These are phyloP conservation scores for Escarpia spicata DNA, from an alignment of 2,888 invertebrate genomes.

Conservation along the genomic window DNA sequence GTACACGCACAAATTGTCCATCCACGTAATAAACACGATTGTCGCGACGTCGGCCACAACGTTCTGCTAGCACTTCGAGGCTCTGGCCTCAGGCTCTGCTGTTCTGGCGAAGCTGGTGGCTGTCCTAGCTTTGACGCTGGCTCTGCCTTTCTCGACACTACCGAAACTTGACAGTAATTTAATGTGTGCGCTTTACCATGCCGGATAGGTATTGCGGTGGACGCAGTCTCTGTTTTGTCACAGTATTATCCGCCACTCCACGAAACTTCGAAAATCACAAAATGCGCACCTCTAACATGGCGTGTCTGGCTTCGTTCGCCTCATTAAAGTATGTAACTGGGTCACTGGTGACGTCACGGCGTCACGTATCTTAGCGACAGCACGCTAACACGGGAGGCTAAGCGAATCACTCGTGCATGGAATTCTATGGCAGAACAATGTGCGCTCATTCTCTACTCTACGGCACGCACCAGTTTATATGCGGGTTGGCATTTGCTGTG, in stretches of 20 bases:
- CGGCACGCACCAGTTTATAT: neutral
- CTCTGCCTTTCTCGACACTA: neutral
- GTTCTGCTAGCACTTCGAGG: too few relatives aligned
- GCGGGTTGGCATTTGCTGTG: neutral
- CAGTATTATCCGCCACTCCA: neutral
- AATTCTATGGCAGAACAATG: neutral
- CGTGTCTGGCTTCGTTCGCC: neutral
- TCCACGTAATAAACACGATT: neutral
- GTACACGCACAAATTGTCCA: neutral
- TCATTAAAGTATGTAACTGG: constrained; percentile 25
- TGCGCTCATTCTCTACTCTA: neutral
- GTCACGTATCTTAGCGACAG: constrained; percentile 27
- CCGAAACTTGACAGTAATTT: constrained; percentile 1
- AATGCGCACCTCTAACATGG: constrained; percentile 3
- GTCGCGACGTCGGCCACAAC: neutral
- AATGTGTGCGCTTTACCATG: neutral
- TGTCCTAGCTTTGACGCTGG: neutral
- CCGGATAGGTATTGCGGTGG: neutral
- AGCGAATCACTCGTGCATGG: neutral
- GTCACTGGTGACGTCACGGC: constrained; percentile 28
- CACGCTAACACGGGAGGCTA: neutral
- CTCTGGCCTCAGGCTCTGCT: too few relatives aligned
- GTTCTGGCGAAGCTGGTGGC: too few relatives aligned
- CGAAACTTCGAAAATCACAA: constrained; percentile 7
- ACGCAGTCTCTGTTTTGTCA: neutral